Conservation (phyloP, 1,140 invertebrate genomes). For the Ostrea edulis region DNA sequence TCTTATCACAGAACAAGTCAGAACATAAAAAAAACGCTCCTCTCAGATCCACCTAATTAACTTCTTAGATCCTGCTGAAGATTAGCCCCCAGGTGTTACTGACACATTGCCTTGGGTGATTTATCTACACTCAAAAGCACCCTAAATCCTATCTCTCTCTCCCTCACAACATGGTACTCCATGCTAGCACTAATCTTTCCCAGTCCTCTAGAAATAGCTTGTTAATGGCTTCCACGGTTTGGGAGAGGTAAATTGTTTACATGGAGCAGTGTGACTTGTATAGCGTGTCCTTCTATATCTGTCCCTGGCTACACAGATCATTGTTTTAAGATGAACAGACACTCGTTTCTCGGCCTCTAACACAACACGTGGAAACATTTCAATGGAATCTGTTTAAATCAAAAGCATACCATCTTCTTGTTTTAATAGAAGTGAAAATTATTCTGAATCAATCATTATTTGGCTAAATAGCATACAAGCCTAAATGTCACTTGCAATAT, state of each 20-base stretch:
- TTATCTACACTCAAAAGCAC: not conserved
- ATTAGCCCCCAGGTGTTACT: constrained; percentile 21
- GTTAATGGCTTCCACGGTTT: not conserved
- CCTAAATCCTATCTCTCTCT: not conserved
- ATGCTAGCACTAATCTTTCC: not conserved
- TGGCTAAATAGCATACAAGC: no score
- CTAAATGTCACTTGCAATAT: no score
- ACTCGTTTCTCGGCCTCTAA: no score
- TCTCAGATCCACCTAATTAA: not conserved
- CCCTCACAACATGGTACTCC: not conserved
- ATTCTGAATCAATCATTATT: no score
- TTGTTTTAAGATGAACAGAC: no score
- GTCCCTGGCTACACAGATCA: no score
- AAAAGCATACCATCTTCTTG: no score
- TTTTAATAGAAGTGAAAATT: no score
- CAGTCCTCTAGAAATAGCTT: not conserved
- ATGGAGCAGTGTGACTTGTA: not conserved
- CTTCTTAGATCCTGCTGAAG: not conserved
- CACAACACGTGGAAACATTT: no score
- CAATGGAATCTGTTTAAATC: no score
- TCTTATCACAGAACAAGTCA: not conserved
- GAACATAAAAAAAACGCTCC: not conserved
- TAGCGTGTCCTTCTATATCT: no score
- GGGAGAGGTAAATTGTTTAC: not conserved
- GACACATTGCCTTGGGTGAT: constrained; percentile 3